A percentile compares a stretch with the other conserved stretches of the same genome.
Conservation (phyloP, 2,888 invertebrate genomes). For the Pandemis corylana region DNA sequence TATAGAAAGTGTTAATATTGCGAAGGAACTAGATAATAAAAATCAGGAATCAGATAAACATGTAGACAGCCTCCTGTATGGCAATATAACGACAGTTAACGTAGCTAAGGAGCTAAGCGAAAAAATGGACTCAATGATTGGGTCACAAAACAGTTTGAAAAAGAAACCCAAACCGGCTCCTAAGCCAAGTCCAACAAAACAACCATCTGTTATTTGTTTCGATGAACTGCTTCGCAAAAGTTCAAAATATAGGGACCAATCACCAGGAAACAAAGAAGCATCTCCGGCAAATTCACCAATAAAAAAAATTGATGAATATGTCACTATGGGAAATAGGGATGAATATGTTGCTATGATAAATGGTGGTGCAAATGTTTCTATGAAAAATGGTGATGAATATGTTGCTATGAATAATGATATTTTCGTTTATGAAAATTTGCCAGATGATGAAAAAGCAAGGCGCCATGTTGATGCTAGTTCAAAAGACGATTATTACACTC, state of each 20-base stretch:
- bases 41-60: neutral
- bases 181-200: constrained; percentile 47
- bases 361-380: neutral
- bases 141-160: constrained; percentile 45
- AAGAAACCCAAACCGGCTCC: constrained; percentile 54
- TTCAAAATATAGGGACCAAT: constrained; percentile 3
- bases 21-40: constrained; percentile 10
- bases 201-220: constrained; percentile 13
- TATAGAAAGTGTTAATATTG: constrained; percentile 10
- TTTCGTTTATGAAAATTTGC: constrained; percentile 49
- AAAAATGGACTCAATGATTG: neutral
- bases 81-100: neutral
- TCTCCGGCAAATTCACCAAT: neutral
- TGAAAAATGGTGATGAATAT: constrained; percentile 5
- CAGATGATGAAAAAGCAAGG: constrained; percentile 58
- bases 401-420: neutral
- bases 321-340: neutral
- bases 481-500: constrained; percentile 24
- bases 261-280: neutral
- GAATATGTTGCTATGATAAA: constrained; percentile 1
- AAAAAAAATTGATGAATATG: neutral
- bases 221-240: constrained; percentile 22
- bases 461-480: constrained; percentile 22
- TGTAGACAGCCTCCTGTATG: neutral
- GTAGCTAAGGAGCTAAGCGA: neutral